Base-by-base conservation (phyloP, 2,113 vertebrate species). In the Ptyas mucosa region DNA sequence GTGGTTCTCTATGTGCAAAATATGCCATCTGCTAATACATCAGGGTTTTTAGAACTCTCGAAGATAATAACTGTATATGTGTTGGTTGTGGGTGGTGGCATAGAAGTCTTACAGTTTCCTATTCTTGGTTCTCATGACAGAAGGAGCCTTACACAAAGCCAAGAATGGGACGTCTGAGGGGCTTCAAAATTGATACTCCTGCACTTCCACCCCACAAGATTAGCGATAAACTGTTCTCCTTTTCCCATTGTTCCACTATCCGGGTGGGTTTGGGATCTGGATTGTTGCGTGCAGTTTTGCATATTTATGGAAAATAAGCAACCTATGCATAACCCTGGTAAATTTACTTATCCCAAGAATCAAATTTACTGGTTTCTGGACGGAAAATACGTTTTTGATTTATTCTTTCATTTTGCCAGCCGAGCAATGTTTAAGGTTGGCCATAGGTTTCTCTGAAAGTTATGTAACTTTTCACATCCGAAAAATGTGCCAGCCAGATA, bases 1-100 rank as follows among this genome's bases (percentile, higher is more conserved):
- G 15, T 54, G 5, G 46, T 89, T 90, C 55, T 87, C 75, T 46
- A 69, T 69, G 88, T 86, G 92, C 34, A 93, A 61, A 90, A 87
- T 64, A 85, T 93, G 81, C 92, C 81, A 52, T 90, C 89, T 93
- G 88, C 8, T 87, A 89, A 93, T 90, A 46, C 85, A 90, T 86
- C 54, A 53, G 29, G 89, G 23, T 8, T 64, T 54, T 90, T 93
- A 15, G 64, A 39, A 43, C 61, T 46, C 7, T 46, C 43, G 18
- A 46, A 64, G 49, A 55, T 29, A 23, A 43, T 87, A 87, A 26
- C 39, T 88, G 34, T 61, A 34, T 85, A 39, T 52, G 46, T 87
- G 49, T 87, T 26, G 26, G 49, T 21, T 52, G 24, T 39, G 64
- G 55, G 55, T 21, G 61, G 34, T 6, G 51, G 61, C 9, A 39